A percentile compares a stretch with the other conserved stretches of the same genome.
phyloP scores from a whole-genome alignment of 2,113 vertebrate species.

The Nansenia antarctica region DNA sequence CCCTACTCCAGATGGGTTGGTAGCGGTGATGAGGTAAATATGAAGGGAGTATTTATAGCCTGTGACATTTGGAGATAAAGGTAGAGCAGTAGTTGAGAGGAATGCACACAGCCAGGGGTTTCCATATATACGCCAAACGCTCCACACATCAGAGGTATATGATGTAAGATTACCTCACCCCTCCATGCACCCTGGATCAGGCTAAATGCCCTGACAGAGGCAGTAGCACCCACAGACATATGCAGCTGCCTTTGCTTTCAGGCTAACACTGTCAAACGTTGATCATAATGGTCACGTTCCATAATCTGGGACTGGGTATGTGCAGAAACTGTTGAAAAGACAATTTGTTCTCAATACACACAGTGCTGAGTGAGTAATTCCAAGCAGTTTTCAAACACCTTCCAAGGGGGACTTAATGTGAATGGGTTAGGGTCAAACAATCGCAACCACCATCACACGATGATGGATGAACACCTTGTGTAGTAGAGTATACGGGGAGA shows the following conservation, averaged over 20 bases:
- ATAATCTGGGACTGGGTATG: background rate
- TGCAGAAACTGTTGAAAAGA: background rate
- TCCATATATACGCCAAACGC: background rate
- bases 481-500: background rate
- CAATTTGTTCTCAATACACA: background rate
- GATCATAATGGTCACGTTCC: background rate
- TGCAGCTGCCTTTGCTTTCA: background rate
- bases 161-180: slow-evolving; percentile 38
- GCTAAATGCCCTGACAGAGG: background rate
- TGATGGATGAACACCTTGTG: background rate
- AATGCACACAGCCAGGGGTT: slow-evolving; percentile 35
- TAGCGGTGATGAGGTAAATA: slow-evolving; percentile 45
- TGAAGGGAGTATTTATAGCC: slow-evolving; percentile 59
- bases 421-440: background rate
- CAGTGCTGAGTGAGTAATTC: no score
- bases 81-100: slow-evolving; percentile 35
- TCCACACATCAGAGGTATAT: background rate
- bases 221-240: background rate
- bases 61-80: slow-evolving; percentile 61
- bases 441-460: background rate
- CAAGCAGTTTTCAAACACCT: no score
- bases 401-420: no score
- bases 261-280: background rate
- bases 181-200: slow-evolving; percentile 32
- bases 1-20: background rate